Conservation (phyloP, 2,113 vertebrate genomes). For the Sisor rabdophorus region DNA sequence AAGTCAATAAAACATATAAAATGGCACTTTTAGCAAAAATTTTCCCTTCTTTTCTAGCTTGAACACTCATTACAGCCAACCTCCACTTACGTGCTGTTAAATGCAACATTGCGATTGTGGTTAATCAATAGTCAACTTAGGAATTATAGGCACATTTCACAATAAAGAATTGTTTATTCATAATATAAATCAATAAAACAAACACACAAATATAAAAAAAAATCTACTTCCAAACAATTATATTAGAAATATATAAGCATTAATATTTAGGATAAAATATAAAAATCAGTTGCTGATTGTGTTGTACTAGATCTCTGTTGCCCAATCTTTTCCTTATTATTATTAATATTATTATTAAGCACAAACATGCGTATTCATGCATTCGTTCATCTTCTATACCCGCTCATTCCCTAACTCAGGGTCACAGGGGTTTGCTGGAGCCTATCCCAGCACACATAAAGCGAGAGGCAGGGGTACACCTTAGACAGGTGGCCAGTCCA, state of each 20-base stretch:
- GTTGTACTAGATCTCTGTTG: too few relatives aligned
- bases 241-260: too few relatives aligned
- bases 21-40: not conserved
- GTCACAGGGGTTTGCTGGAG: too few relatives aligned
- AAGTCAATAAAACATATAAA: constrained; percentile 7
- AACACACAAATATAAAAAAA: not conserved
- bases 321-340: too few relatives aligned
- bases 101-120: not conserved
- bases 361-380: not conserved
- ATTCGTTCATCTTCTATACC: too few relatives aligned
- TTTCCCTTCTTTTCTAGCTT: not conserved
- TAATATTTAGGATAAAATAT: not conserved
- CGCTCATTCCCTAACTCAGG: too few relatives aligned
- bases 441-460: too few relatives aligned
- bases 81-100: not conserved
- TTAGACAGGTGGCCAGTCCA: too few relatives aligned
- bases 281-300: not conserved
- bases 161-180: not conserved
- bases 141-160: not conserved
- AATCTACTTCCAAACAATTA: not conserved
- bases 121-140: not conserved
- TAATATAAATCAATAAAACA: not conserved
- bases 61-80: not conserved
- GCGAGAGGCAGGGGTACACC: too few relatives aligned
- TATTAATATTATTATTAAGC: not conserved